Conservation (phyloP, 2,113 vertebrate genomes). For the Pomatorhinus ruficollis region DNA sequence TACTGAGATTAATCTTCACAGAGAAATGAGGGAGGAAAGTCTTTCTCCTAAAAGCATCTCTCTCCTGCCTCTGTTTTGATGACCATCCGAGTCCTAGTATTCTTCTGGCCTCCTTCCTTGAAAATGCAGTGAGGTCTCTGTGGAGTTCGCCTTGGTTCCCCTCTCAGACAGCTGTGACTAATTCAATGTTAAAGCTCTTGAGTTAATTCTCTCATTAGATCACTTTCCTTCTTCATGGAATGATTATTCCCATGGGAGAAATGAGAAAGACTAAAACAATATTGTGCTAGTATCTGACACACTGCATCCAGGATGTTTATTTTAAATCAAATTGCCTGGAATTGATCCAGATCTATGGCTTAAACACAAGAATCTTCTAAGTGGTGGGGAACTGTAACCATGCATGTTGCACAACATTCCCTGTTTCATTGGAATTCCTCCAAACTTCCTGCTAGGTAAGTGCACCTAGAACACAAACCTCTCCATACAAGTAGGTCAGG, state of each 20-base stretch:
- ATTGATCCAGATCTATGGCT: slow-evolving; percentile 28
- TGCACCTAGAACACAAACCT: background rate
- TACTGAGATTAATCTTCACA: background rate
- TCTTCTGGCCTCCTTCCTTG: slow-evolving; percentile 31
- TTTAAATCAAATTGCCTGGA: slow-evolving; percentile 55
- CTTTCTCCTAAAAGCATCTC: background rate
- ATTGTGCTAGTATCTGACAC: slow-evolving; percentile 44
- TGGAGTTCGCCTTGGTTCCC: slow-evolving; percentile 47
- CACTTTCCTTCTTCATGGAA: slow-evolving; percentile 63
- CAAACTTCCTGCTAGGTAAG: slow-evolving; percentile 43
- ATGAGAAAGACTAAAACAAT: slow-evolving; percentile 48
- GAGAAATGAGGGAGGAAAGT: background rate
- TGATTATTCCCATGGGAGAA: slow-evolving; percentile 58
- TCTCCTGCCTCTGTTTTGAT: slow-evolving; percentile 17
- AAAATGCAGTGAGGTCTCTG: slow-evolving; percentile 44
- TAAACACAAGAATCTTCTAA: slow-evolving; percentile 20
- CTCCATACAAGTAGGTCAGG: slow-evolving; percentile 19
- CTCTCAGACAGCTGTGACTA: slow-evolving; percentile 64
- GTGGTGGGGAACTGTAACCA: background rate
- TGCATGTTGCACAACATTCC: background rate
- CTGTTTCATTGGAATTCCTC: background rate
- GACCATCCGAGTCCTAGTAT: background rate
- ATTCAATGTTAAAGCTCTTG: slow-evolving; percentile 55
- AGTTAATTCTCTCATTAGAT: slow-evolving; percentile 68
- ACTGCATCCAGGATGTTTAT: slow-evolving; percentile 58